phyloP scores from a whole-genome alignment of 1,140 invertebrate species.

The Condylostylus longicornis region DNA sequence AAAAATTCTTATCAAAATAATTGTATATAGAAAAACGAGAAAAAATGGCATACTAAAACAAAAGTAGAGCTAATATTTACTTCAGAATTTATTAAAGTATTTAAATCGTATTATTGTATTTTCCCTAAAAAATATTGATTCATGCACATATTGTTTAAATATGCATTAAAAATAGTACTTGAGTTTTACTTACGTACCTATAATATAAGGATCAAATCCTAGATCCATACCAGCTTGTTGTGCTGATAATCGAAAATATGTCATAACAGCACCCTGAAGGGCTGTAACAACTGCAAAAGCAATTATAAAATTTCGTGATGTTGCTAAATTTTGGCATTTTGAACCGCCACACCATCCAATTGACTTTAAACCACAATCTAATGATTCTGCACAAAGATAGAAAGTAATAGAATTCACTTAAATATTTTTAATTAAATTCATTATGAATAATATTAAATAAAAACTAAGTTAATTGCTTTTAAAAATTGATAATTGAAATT shows the following conservation, averaged over 20 bases:
- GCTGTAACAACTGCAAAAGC: constrained; percentile 36
- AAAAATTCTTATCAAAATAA: too few species aligned
- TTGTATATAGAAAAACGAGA: constrained; percentile 9
- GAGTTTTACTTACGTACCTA: constrained; percentile 33
- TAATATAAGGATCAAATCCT: constrained; percentile 33
- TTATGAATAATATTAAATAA: too few species aligned
- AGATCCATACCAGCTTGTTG: constrained; percentile 37
- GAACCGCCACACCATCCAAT: constrained; percentile 37
- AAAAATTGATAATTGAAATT: too few species aligned
- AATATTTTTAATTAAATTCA: too few species aligned
- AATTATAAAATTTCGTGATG: constrained; percentile 36
- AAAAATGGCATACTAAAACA: constrained; percentile 14
- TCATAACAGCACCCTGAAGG: constrained; percentile 37
- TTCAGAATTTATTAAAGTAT: not conserved
- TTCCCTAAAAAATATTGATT: not conserved
- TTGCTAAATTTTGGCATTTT: constrained; percentile 41
- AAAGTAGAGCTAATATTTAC: constrained; percentile 10
- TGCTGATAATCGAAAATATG: constrained; percentile 41
- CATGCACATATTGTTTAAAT: constrained; percentile 13
- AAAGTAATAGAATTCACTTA: too few species aligned
- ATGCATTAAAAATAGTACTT: constrained; percentile 7
- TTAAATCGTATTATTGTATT: not conserved
- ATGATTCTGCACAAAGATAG: too few species aligned
- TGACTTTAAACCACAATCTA: constrained; percentile 45
- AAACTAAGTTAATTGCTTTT: too few species aligned